Conservation (phyloP, 2,888 invertebrate genomes). For the Tipula confusa region DNA sequence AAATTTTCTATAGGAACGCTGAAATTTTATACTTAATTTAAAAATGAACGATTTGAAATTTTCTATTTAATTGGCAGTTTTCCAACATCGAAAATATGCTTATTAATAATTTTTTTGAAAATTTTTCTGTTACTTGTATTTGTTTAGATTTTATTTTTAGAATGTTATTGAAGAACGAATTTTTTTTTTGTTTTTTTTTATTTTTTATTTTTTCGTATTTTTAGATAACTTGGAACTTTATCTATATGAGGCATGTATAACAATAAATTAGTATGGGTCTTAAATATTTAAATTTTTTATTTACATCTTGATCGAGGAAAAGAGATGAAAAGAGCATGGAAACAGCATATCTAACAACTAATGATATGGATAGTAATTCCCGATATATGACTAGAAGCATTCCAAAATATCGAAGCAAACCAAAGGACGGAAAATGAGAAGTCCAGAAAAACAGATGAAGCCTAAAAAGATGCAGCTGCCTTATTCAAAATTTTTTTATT, state of each 20-base stretch:
- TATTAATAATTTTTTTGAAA: background rate
- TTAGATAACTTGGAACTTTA: background rate
- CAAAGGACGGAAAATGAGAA: too few species aligned
- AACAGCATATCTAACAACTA: too few species aligned
- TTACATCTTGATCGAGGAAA: too few species aligned
- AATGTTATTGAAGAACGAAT: background rate
- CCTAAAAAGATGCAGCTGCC: too few species aligned
- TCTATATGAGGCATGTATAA: background rate
- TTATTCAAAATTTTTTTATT: too few species aligned
- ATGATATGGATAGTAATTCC: too few species aligned
- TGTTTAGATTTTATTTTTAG: background rate
- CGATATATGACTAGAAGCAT: too few species aligned
- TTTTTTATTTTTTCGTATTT: background rate
- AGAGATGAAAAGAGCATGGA: too few species aligned
- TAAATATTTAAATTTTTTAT: too few species aligned
- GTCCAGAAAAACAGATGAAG: too few species aligned
- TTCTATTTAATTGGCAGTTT: background rate
- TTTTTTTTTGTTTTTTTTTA: too few species aligned
- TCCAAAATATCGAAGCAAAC: too few species aligned
- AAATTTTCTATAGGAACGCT: background rate
- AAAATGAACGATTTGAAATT: background rate
- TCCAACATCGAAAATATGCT: background rate
- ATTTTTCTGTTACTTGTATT: background rate
- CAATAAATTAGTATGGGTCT: background rate
- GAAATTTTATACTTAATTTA: background rate